Base-by-base conservation (phyloP, 2,888 invertebrate genomes). In the Volucella inanis region DNA sequence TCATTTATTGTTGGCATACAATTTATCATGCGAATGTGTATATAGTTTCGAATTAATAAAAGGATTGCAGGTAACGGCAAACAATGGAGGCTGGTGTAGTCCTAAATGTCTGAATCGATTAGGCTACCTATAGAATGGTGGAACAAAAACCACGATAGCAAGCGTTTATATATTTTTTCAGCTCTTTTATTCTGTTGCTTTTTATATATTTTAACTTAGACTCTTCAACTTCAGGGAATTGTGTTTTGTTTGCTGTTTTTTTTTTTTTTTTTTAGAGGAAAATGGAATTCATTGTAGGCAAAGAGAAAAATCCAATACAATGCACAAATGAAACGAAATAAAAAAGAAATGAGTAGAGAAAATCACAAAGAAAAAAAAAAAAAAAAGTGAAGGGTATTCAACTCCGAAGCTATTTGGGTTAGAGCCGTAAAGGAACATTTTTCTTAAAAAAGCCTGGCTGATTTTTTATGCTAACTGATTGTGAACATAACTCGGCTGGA, bases 71-170 rank as follows among this genome's bases (percentile, higher is more conserved):
- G 68, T 68, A 70, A 45, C 59, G 70, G 64, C 45, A 57, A 57
- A 81, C 75, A 81, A 81, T 75, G 45, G 64, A 70, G 57, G 49
- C 81, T 47, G 62, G 70, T 45, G 74, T 68, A 31, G 31, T 31
- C 31, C 31, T 31, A 74, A 75, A 74, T 68, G 62, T 15, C 67
- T 68, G 57, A 68, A 62, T 55, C 81, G 75, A 81, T 67, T 74
- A 80, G 43, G 15, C 54, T 31, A 59, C 38, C 50, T 43, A 55
- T 55, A 54, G 45, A 45, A 22, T 31, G 64, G 22, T 45, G 18
- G 12, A 62, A 50, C 11, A 65, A 39, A 64, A 62, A 65, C 38
- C 31, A 6, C 31, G 0, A 31, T 6, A 31, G 6, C 31, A 31
- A 31, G 12, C 54, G 54, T 31, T 31, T 49, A 55, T 68, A 14